phyloP scores from a whole-genome alignment of 2,797 vertebrate species.

The Leptatherina wallacei region DNA sequence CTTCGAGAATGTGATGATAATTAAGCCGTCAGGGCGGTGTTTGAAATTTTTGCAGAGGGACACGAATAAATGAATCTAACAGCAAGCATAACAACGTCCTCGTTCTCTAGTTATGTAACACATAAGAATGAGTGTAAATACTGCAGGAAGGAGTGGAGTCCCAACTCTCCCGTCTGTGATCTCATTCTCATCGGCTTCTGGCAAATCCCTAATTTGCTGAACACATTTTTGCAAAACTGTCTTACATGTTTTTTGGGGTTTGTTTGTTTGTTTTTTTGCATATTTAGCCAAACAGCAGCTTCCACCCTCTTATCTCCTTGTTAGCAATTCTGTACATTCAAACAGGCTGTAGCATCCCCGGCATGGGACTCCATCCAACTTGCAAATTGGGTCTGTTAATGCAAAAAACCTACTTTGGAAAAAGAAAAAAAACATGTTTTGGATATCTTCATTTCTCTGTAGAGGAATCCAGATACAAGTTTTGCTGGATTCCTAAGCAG shows the following conservation, averaged over 20 bases:
- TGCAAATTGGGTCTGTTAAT: conserved; percentile 30
- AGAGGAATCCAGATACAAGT: background rate
- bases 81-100: background rate
- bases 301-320: conserved; percentile 31
- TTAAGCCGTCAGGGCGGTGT: background rate
- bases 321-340: conserved; percentile 43
- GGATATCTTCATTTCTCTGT: background rate
- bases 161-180: conserved; percentile 16
- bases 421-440: background rate
- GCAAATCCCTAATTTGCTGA: conserved; percentile 40
- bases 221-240: conserved; percentile 36
- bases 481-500: background rate
- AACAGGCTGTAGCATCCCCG: conserved; percentile 15
- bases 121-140: background rate
- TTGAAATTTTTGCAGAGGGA: background rate
- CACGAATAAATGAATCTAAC: background rate
- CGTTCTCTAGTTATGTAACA: background rate
- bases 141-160: background rate
- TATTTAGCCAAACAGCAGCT: conserved; percentile 46
- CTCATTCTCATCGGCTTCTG: conserved; percentile 22
- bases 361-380: conserved; percentile 17
- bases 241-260: conserved; percentile 1
- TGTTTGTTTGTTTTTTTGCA: conserved; percentile 25
- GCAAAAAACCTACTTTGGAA: background rate
- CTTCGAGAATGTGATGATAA: background rate